Percentiles rank a stretch among this genome's conserved stretches.
phyloP scores from a whole-genome alignment of 53 echinoderm and acorn worm genomes.

The Actinopyga echinites region DNA sequence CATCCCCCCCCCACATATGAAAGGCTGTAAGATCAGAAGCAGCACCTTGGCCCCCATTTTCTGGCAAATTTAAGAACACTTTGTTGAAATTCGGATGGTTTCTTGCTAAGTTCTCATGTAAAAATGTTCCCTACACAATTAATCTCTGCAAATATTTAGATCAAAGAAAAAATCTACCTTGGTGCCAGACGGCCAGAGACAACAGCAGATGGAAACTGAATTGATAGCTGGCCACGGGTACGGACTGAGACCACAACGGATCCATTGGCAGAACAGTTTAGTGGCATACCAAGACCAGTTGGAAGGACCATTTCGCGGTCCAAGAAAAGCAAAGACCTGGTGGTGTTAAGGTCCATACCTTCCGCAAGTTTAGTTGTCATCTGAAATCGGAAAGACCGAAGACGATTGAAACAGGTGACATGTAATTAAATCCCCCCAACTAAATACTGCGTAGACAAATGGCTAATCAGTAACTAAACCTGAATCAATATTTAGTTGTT shows the following conservation, averaged over 20 bases:
- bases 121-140: no score
- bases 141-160: background rate
- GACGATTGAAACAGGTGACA: no score
- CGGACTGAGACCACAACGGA: slow-evolving; percentile 77
- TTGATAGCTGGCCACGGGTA: slow-evolving; percentile 66
- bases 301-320: slow-evolving; percentile 83
- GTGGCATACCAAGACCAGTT: slow-evolving; percentile 89
- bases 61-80: background rate
- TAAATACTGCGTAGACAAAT: no score
- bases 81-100: background rate
- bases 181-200: slow-evolving; percentile 79
- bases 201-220: slow-evolving; percentile 67
- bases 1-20: no score
- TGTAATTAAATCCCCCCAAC: no score
- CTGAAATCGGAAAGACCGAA: background rate
- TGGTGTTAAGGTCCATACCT: slow-evolving; percentile 87
- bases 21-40: no score
- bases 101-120: background rate
- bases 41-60: no score
- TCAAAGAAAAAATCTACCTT: slow-evolving; percentile 50
- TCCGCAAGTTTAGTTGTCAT: slow-evolving; percentile 34
- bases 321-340: slow-evolving; percentile 79
- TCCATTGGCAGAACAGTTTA: slow-evolving; percentile 91
- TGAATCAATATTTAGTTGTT: no score
- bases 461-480: no score